Base-by-base conservation (phyloP, 2,113 vertebrate genomes). In the Arothron firmamentum region DNA sequence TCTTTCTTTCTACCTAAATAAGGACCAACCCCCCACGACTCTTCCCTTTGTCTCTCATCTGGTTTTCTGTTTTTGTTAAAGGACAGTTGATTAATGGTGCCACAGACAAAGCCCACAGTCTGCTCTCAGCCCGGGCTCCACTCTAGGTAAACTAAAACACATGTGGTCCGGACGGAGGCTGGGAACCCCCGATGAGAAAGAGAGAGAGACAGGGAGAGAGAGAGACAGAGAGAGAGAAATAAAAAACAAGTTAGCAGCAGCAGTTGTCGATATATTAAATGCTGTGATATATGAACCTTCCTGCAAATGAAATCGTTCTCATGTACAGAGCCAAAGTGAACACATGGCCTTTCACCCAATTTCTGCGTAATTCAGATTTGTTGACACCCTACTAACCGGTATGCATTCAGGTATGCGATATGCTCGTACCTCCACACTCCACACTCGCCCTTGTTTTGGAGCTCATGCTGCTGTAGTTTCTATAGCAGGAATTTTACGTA, bases 21-120 rank as follows among this genome's bases (percentile, higher is more conserved):
- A 80, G 70, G 50, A 57, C 71, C 83, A 77, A 72, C 73, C 78
- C 82, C 78, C 81, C 66, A 77, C 10, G 28, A 72, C 78, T 82
- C 81, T 79, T 86, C 80, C 76, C 73, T 88, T 86, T 85, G 82
- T 89, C 84, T 88, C 79, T 88, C 82, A 82, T 89, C 87, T 87
- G 86, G 80, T 86, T 86, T 81, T 86, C 78, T 85, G 84, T 87
- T 89, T 86, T 86, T 85, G 88, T 86, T 84, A 83, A 83, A 87
- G 81, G 83, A 86, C 83, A 82, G 63, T 85, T 87, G 87, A 88
- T 88, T 88, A 89, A 90, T 90, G 88, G 70, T 74, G 53, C 75
- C 66, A 71, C 55, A 82, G 78, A 86, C 85, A 87, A 87, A 86
- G 80, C 60, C 79, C 51, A 28, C 83, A 77, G 75, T 87, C 82